A percentile compares a stretch with the other conserved stretches of the same genome.
Evolutionary conservation across 2,888 invertebrate species (phyloP).

Genomic region (Clostera curtula): DNA sequence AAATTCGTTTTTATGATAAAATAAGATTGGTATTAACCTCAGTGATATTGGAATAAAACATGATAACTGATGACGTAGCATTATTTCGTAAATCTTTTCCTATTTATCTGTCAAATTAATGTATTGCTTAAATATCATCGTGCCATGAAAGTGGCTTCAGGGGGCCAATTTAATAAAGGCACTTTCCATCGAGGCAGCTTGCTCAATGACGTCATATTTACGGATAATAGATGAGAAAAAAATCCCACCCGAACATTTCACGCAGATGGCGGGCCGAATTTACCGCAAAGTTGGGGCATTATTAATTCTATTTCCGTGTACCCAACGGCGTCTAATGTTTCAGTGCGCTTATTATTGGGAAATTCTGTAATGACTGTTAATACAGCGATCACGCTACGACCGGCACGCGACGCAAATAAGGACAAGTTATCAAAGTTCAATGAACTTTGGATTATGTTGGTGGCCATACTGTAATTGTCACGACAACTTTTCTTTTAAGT

Average conservation of each 20-base stretch:
- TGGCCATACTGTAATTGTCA: constrained; percentile 18
- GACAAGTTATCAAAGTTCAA: constrained; percentile 39
- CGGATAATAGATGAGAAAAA: constrained; percentile 38
- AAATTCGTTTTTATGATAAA: too few relatives aligned
- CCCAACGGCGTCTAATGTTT: constrained; percentile 57
- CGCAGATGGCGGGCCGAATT: constrained; percentile 56
- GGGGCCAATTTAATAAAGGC: constrained; percentile 32
- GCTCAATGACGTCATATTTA: constrained; percentile 47
- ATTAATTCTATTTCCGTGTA: constrained; percentile 67
- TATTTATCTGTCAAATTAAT: constrained; percentile 50
- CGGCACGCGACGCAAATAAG: constrained; percentile 53
- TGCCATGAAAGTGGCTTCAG: constrained; percentile 22
- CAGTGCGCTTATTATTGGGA: constrained; percentile 62
- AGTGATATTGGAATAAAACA: too few relatives aligned
- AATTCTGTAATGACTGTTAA: constrained; percentile 69
- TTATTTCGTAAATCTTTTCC: too few relatives aligned
- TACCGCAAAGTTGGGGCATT: constrained; percentile 61
- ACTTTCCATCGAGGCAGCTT: constrained; percentile 24
- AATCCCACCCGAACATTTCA: constrained; percentile 42
- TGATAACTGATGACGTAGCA: too few relatives aligned
- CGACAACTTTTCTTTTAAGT: constrained; percentile 4
- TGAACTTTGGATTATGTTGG: constrained; percentile 27
- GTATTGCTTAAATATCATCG: constrained; percentile 34
- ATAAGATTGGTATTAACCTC: too few relatives aligned
- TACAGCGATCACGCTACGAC: constrained; percentile 55